Percentiles rank a stretch among this genome's conserved stretches.
Conservation (phyloP, 2,113 vertebrate genomes). For the Alectura lathami region DNA sequence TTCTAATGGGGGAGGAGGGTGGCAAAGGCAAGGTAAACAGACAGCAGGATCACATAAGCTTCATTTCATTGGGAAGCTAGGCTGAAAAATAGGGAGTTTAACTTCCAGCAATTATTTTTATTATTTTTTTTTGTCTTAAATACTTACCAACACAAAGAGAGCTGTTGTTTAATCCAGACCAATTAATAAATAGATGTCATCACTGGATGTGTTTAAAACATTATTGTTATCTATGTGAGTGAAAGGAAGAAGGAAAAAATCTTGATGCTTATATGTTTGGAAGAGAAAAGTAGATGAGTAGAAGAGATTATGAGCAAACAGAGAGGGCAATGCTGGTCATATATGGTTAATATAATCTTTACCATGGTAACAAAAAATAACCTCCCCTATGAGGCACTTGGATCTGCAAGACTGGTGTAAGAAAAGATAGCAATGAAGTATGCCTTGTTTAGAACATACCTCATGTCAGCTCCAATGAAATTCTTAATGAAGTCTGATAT, state of each 20-base stretch:
- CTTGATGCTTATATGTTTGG: neutral
- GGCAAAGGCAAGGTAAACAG: constrained; percentile 53
- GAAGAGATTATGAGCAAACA: constrained; percentile 38
- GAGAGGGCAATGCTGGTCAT: constrained; percentile 26
- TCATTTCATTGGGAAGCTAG: constrained; percentile 33
- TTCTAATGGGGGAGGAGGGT: constrained; percentile 33
- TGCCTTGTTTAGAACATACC: neutral
- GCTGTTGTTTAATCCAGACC: neutral
- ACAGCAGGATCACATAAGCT: constrained; percentile 47
- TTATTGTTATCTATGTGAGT: neutral
- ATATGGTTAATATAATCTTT: constrained; percentile 50
- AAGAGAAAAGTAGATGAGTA: constrained; percentile 25
- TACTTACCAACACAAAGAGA: neutral
- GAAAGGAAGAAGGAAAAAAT: constrained; percentile 9
- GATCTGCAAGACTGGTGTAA: neutral
- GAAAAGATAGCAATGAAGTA: neutral
- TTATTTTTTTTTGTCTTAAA: neutral
- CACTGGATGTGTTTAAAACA: neutral
- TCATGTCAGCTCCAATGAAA: neutral
- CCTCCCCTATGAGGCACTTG: constrained; percentile 1
- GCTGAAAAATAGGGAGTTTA: neutral
- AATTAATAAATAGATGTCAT: constrained; percentile 17
- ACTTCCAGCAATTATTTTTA: neutral
- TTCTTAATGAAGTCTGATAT: neutral
- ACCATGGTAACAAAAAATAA: constrained; percentile 54